Base-by-base conservation (phyloP, 2,797 vertebrate genomes). In the Numenius phaeopus region DNA sequence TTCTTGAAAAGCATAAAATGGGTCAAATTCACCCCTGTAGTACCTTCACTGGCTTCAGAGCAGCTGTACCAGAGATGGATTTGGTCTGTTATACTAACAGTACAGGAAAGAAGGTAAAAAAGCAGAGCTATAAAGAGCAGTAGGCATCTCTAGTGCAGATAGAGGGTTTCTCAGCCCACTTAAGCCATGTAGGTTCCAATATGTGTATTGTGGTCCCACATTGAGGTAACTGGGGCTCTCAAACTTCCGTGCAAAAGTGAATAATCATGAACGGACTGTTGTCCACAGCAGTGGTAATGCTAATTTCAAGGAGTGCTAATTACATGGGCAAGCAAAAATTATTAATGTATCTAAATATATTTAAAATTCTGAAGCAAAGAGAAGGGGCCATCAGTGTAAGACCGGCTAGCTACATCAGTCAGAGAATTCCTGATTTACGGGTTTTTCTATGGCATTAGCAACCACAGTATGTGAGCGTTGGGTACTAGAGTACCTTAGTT, bases 1-100 rank as follows among this genome's bases (percentile, higher is more conserved):
- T 79, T 96, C 95, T 90, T 89, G 87, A 82, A 88, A 88, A 90
- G 87, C 79, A 84, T 50, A 75, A 92, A 93, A 95, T 83, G 76
- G 70, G 40, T 59, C 89, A 92, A 70, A 94, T 80, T 90, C 65
- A 75, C 44, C 69, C 39, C 7, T 62, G 65, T 91, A 94, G 77
- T 93, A 86, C 89, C 58, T 87, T 95, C 57, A 40, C 58, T 54
- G 62, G 30, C 50, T 93, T 85, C 73, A 78, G 49, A 88, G 30
- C 14, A 65, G 29, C 61, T 82, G 18, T 47, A 24, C 34, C 37
- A 64, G 30, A 5, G 11, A 34, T 30, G 50, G 61, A 49, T 78
- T 93, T 87, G 46, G 34, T 67, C 58, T 87, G 30, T 85, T 71
- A 37, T 12, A 26, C 22, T 34, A 87, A 79, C 9, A 77, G 37